phyloP scores from a whole-genome alignment of 2,888 invertebrate species.

The Coelinius sp. region DNA sequence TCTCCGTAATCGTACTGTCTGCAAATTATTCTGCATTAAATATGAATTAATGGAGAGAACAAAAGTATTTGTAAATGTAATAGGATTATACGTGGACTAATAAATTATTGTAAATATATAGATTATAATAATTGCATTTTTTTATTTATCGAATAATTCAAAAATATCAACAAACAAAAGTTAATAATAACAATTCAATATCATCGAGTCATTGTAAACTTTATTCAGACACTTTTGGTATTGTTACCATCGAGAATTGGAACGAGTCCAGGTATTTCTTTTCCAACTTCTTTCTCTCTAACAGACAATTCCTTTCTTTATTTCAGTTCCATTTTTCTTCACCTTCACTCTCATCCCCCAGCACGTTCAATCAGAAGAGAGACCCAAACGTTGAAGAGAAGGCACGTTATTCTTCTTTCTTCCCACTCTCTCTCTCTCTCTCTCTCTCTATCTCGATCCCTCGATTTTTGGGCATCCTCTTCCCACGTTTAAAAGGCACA shows the following conservation, averaged over 20 bases:
- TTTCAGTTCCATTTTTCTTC: constrained; percentile 11
- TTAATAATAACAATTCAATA: too few relatives aligned
- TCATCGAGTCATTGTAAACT: too few relatives aligned
- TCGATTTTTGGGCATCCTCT: background rate
- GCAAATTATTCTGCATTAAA: background rate
- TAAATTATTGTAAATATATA: constrained; percentile 69
- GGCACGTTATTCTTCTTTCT: constrained; percentile 21
- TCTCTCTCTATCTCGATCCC: constrained; percentile 1
- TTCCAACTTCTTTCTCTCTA: background rate
- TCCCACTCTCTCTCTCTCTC: constrained; percentile 41
- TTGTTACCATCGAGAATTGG: too few relatives aligned
- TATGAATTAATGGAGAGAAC: constrained; percentile 3
- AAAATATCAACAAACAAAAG: too few relatives aligned
- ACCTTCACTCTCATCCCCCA: constrained; percentile 1
- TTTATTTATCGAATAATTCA: background rate
- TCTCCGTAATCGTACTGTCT: background rate
- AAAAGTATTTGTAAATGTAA: constrained; percentile 67
- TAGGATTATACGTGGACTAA: constrained; percentile 58
- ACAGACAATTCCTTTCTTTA: background rate
- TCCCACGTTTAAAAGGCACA: constrained; percentile 17
- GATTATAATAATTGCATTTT: constrained; percentile 24
- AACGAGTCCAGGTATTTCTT: background rate
- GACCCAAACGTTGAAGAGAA: background rate
- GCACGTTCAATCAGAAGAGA: background rate
- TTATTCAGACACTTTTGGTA: too few relatives aligned